Conservation (phyloP, 2,888 invertebrate species). For the Margaritifera margaritifera region DNA sequence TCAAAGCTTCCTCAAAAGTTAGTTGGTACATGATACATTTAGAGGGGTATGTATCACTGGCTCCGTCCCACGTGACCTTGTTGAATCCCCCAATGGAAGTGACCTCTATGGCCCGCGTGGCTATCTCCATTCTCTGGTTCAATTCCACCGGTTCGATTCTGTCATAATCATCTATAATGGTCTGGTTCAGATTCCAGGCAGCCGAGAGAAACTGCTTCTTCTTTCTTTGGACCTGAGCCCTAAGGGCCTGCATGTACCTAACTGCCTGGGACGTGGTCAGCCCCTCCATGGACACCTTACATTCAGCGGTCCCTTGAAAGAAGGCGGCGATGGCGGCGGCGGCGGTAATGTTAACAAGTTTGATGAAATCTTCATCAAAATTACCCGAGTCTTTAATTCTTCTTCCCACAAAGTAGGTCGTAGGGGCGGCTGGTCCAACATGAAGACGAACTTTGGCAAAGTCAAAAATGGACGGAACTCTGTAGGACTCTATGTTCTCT, state of each 20-base stretch:
- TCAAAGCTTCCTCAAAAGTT: conserved; percentile 27
- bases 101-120: conserved; percentile 42
- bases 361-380: conserved; percentile 51
- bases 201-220: conserved; percentile 46
- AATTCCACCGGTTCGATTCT: conserved; percentile 11
- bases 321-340: conserved; percentile 48
- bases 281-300: conserved; percentile 52
- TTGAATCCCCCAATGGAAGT: conserved; percentile 43
- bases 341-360: conserved; percentile 47
- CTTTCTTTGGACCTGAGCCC: conserved; percentile 42
- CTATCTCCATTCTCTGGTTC: conserved; percentile 41
- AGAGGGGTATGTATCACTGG: conserved; percentile 26
- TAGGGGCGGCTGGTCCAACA: conserved; percentile 47
- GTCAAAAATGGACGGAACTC: conserved; percentile 49
- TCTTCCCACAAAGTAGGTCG: conserved; percentile 51
- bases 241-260: conserved; percentile 42
- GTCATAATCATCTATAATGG: conserved; percentile 38
- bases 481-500: conserved; percentile 49
- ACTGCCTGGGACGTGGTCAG: conserved; percentile 47
- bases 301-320: conserved; percentile 51
- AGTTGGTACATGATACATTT: conserved; percentile 38
- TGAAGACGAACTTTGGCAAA: conserved; percentile 51
- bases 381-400: conserved; percentile 49
- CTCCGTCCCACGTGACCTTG: conserved; percentile 40
- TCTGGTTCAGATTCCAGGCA: conserved; percentile 55